Percentiles rank a stretch among this genome's conserved stretches.
These are phyloP conservation scores for Amblyornis subalaris DNA, from an alignment of 2,113 vertebrate species.

Conservation along the genomic window DNA sequence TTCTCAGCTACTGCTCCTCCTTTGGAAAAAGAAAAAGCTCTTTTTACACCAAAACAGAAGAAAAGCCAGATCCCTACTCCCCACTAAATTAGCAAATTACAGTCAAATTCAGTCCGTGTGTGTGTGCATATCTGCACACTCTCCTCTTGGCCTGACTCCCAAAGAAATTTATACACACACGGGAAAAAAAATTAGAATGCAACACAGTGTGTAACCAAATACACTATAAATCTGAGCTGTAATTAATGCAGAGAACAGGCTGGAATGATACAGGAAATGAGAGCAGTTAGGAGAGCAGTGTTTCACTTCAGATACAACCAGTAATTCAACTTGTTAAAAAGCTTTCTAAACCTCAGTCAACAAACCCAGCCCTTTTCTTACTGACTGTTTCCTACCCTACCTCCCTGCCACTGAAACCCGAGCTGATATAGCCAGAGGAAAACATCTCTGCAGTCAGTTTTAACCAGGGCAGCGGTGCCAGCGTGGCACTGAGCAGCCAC, in stretches of 20 bases:
- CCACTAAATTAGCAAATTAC: neutral
- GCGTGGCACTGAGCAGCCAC: neutral
- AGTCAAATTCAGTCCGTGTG: neutral
- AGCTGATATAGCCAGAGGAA: accelerated
- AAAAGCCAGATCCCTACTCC: neutral
- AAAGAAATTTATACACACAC: neutral
- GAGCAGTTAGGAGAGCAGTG: neutral
- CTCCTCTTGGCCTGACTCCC: neutral
- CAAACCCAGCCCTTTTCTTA: neutral
- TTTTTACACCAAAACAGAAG: neutral
- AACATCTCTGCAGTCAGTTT: neutral
- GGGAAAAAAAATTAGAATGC: neutral
- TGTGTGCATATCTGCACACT: neutral
- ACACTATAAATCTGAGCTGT: conserved; percentile 16
- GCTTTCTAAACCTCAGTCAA: neutral
- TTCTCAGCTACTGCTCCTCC: neutral
- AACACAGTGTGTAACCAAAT: neutral
- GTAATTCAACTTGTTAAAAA: conserved; percentile 11
- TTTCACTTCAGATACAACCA: conserved; percentile 26
- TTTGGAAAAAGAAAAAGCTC: neutral
- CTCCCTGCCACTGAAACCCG: neutral
- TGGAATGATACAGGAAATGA: conserved; percentile 32
- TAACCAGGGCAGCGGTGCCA: accelerated
- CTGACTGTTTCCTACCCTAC: neutral
- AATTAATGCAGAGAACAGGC: conserved; percentile 10